These are phyloP conservation scores for Alloplasta piceator DNA, from an alignment of 2,888 invertebrate species.

Conservation along the genomic window DNA sequence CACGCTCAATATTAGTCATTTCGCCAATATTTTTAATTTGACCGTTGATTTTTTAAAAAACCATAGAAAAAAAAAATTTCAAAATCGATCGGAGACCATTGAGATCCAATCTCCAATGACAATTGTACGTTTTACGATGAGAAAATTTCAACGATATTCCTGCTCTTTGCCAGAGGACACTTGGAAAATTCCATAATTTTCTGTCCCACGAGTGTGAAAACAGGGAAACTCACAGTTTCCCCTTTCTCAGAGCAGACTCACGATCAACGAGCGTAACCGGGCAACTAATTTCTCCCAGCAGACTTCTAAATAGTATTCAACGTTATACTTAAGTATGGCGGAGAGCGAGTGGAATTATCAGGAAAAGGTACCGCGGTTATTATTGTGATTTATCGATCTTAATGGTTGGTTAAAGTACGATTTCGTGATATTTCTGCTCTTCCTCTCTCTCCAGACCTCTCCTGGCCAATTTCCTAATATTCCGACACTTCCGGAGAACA, in stretches of 20 bases:
- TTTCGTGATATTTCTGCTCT: slow-evolving; percentile 35
- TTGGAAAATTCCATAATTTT: slow-evolving; percentile 38
- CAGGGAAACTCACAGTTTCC: background rate
- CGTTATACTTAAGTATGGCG: slow-evolving; percentile 51
- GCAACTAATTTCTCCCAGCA: slow-evolving; percentile 50
- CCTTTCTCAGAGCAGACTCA: background rate
- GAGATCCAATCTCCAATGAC: slow-evolving; percentile 54
- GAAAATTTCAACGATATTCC: slow-evolving; percentile 42
- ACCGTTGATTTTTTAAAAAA: no score
- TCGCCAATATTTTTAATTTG: no score
- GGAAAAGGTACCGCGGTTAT: slow-evolving; percentile 18
- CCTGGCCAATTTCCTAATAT: background rate
- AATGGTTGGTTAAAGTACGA: slow-evolving; percentile 50
- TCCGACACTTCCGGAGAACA: no score
- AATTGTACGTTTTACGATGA: slow-evolving; percentile 22
- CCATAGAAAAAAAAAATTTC: no score
- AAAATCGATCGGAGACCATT: no score
- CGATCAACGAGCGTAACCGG: slow-evolving; percentile 37
- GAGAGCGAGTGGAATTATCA: slow-evolving; percentile 19
- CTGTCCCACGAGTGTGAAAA: background rate
- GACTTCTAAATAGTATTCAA: slow-evolving; percentile 52
- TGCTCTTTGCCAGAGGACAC: slow-evolving; percentile 38
- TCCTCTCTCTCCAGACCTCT: background rate
- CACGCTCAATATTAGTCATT: no score
- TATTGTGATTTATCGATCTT: slow-evolving; percentile 48